Base-by-base conservation (phyloP, 2,797 vertebrate genomes). In the Dryobates pubescens region DNA sequence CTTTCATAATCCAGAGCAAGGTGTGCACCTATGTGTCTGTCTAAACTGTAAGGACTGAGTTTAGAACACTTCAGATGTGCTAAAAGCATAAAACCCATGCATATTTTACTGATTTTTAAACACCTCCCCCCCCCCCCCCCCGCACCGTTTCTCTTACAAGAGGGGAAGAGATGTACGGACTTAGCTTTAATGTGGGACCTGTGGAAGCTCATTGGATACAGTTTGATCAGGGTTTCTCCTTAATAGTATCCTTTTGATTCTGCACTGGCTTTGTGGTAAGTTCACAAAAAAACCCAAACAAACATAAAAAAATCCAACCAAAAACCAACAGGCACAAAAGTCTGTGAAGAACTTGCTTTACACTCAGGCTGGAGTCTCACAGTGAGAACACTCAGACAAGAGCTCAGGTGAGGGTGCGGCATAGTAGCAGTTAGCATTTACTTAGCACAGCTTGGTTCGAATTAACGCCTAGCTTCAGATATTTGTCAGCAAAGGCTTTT, bases 11-110 rank as follows among this genome's bases (percentile, higher is more conserved):
- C 6, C n/a, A 57, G 59, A 73, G 43, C 26, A 72, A 32, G 34
- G 7, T 6, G 3, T 51, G 24, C 5, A 0, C 23, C 2, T 12
- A 69, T 38, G 22, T 62, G 6, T 36, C 19, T 69, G n/a, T 12
- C 17, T 65, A 38, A 85, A 20, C 17, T 69, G 17, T 58, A 69
- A 77, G 4, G 19, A 68, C 10, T n/a, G 18, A 58, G 4, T 17
- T 68, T 51, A 68, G 57, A 74, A 51, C 41, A 34, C 32, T 59
- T 83, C 23, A 67, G 59, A 38, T 5, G 20, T 19, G 74, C 29
- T 59, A 57, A 71, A 57, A 38, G 5, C 20, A 64, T 18, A 62
- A 63, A 58, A 54, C 1, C 6, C 23, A 17, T 23, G 4, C 29
- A 73, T 0, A 16, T 45, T 83, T 61, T 45, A 29, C 14, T 81